These are phyloP conservation scores for Ascidia mentula DNA, from an alignment of 23 tunicate species.

Conservation along the genomic window DNA sequence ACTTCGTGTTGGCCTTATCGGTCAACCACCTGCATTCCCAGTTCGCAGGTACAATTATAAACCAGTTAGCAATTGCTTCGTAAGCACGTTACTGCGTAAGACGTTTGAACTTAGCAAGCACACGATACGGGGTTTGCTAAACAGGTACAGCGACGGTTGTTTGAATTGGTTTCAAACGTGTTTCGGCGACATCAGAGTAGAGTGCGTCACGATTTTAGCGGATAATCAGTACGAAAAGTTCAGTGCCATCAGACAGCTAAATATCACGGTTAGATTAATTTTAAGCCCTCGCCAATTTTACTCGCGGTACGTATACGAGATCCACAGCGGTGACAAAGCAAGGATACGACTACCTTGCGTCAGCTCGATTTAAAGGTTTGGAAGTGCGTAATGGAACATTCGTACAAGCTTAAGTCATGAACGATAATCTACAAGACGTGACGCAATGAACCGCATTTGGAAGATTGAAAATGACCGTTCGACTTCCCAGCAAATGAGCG, in stretches of 20 bases:
- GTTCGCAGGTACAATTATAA: too few species aligned
- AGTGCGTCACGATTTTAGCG: neutral
- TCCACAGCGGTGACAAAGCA: neutral
- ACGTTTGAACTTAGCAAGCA: too few species aligned
- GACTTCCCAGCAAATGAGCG: neutral
- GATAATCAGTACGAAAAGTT: neutral
- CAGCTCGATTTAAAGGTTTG: neutral
- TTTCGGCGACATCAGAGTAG: neutral
- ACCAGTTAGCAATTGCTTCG: too few species aligned
- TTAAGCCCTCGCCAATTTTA: neutral
- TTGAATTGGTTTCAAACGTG: neutral
- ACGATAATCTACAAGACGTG: neutral
- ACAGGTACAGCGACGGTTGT: neutral
- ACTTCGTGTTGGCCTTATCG: too few species aligned
- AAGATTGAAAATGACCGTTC: neutral
- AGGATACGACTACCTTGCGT: neutral
- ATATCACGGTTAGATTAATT: neutral
- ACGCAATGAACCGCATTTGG: neutral
- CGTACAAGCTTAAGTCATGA: neutral
- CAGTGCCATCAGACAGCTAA: constrained; percentile 6
- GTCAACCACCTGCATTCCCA: too few species aligned
- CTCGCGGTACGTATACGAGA: neutral
- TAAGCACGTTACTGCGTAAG: too few species aligned
- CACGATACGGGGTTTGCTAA: too few species aligned
- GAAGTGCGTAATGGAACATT: neutral